Conservation (phyloP, 35 echinoderm and acorn worm species). For the Heliocidaris erythrogramma region DNA sequence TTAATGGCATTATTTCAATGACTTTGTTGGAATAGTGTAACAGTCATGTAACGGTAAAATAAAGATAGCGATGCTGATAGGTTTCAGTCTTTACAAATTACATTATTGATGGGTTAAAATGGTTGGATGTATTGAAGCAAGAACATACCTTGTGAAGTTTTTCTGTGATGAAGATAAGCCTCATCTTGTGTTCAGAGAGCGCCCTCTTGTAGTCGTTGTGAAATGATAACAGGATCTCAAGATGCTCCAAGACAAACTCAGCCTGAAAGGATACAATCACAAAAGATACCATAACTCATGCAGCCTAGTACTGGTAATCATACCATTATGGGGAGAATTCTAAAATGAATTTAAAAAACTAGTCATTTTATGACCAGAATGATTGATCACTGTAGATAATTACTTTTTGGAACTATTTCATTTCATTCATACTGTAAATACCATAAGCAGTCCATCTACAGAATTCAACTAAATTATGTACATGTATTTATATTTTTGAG, state of each 20-base stretch:
- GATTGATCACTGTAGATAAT: too few species aligned
- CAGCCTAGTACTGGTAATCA: not conserved
- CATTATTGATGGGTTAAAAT: too few species aligned
- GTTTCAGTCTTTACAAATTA: not conserved
- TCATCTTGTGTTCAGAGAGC: not conserved
- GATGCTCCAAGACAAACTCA: conserved; percentile 36
- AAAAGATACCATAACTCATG: not conserved
- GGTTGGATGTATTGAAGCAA: not conserved
- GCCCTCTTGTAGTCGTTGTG: not conserved
- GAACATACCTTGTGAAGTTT: conserved; percentile 8
- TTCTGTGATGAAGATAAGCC: conserved; percentile 32
- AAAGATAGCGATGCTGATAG: too few species aligned
- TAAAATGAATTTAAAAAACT: too few species aligned
- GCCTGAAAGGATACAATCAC: not conserved
- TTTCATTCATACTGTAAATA: too few species aligned
- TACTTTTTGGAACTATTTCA: too few species aligned
- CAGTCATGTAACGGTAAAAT: not conserved
- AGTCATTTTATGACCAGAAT: too few species aligned
- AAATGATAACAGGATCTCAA: conserved; percentile 16
- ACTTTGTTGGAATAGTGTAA: not conserved
- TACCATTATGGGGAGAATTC: not conserved
- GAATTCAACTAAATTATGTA: too few species aligned
- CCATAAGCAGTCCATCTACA: too few species aligned
- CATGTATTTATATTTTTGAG: too few species aligned
- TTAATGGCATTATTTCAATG: not conserved